Percentiles rank a stretch among this genome's conserved stretches.
phyloP scores from a whole-genome alignment of 2,113 vertebrate genomes.

The Platysternon megacephalum region DNA sequence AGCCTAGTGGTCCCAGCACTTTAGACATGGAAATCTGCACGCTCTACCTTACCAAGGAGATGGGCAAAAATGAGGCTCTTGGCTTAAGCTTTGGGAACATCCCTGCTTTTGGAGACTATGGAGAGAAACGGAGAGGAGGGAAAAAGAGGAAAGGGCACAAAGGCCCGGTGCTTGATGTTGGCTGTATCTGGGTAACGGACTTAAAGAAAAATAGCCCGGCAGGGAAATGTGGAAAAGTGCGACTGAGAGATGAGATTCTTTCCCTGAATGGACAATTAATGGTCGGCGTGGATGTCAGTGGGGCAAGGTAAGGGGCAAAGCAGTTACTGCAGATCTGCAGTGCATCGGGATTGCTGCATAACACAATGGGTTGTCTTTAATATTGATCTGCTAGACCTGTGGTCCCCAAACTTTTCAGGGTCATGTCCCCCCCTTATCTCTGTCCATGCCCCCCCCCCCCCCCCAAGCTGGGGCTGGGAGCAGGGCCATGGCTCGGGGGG shows the following conservation, averaged over 20 bases:
- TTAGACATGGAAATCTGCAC: conserved; percentile 88
- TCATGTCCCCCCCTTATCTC: too few species aligned
- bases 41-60: conserved; percentile 85
- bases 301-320: conserved; percentile 87
- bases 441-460: too few species aligned
- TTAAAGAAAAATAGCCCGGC: conserved; percentile 93
- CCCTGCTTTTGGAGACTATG: conserved; percentile 93
- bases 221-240: conserved; percentile 86
- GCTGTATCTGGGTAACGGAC: conserved; percentile 97
- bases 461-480: too few species aligned
- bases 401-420: neutral
- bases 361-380: rapidly evolving
- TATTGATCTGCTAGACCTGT: neutral
- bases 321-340: rapidly evolving
- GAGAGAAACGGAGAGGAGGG: conserved; percentile 86
- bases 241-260: conserved; percentile 92
- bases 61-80: conserved; percentile 80
- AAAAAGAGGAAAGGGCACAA: conserved; percentile 86
- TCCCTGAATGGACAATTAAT: conserved; percentile 96
- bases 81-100: conserved; percentile 96
- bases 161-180: conserved; percentile 89
- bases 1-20: conserved; percentile 57
- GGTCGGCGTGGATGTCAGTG: conserved; percentile 93
- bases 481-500: too few species aligned
- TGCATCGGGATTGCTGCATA: neutral